phyloP scores from a whole-genome alignment of 1,140 invertebrate species.

The Heterodera carotae region DNA sequence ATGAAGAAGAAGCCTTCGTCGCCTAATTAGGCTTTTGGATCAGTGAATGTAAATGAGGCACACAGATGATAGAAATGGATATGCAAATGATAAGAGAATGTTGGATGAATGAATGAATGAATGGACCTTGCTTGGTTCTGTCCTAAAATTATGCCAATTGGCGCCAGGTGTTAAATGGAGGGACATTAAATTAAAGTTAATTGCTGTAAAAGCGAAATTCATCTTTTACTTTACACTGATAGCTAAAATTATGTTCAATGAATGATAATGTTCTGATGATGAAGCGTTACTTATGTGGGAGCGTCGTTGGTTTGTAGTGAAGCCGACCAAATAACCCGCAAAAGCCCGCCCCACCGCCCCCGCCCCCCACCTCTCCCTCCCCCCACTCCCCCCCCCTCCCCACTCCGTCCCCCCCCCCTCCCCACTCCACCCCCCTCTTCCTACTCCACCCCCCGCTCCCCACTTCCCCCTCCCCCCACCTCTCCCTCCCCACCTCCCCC shows the following conservation, averaged over 20 bases:
- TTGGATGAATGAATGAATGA: too few species aligned
- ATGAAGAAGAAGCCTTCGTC: not conserved
- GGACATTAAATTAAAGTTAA: not conserved
- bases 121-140: too few species aligned
- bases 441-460: too few species aligned
- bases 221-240: too few species aligned
- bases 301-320: not conserved
- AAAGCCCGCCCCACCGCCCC: too few species aligned
- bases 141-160: not conserved
- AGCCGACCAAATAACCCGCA: not conserved
- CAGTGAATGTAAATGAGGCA: not conserved
- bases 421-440: too few species aligned
- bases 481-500: too few species aligned
- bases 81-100: not conserved
- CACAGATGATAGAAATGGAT: not conserved
- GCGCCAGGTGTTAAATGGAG: not conserved
- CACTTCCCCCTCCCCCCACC: too few species aligned
- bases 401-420: too few species aligned
- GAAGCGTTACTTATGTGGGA: not conserved
- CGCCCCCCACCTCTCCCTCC: too few species aligned
- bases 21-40: not conserved
- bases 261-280: not conserved
- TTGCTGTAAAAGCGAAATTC: not conserved
- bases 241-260: too few species aligned
- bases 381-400: too few species aligned